Percentiles rank a stretch among this genome's conserved stretches.
Evolutionary conservation across 1,140 invertebrate genomes (phyloP).

Genomic region (Conopomorpha cramerella): DNA sequence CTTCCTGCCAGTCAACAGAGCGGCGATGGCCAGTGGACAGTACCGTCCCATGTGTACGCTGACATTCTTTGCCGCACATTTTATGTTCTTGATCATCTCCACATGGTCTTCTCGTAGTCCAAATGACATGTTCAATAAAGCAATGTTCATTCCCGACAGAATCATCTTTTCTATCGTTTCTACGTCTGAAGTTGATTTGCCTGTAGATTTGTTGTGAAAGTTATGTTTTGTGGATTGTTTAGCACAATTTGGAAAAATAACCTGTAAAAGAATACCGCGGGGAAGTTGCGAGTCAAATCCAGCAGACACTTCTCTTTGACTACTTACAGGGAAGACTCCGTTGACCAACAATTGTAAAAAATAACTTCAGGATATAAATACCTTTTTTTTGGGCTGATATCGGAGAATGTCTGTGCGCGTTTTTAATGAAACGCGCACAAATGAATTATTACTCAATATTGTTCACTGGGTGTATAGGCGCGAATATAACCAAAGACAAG

Average conservation of each 20-base stretch:
- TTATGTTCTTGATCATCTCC: conserved; percentile 68
- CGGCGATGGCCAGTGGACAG: conserved; percentile 75
- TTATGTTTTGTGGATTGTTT: background rate
- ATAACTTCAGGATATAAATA: too few species aligned
- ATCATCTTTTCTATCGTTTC: conserved; percentile 74
- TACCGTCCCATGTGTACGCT: conserved; percentile 61
- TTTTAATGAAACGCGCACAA: too few species aligned
- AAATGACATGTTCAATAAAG: conserved; percentile 76
- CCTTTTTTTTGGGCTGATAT: too few species aligned
- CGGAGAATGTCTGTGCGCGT: too few species aligned
- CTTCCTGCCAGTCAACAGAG: conserved; percentile 80
- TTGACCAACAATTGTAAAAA: too few species aligned
- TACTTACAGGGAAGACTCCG: too few species aligned
- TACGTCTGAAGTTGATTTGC: conserved; percentile 27
- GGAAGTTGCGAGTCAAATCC: background rate
- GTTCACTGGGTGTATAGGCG: too few species aligned
- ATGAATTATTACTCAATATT: too few species aligned
- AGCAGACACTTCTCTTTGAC: too few species aligned
- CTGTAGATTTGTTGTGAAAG: conserved; percentile 11
- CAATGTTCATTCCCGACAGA: conserved; percentile 80
- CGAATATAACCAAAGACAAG: too few species aligned
- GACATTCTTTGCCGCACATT: conserved; percentile 65
- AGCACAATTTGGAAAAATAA: background rate
- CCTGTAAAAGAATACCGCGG: background rate
- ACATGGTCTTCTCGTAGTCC: conserved; percentile 74